Percentiles rank a stretch among this genome's conserved stretches.
These are phyloP conservation scores for Eleutherodactylus coqui DNA, from an alignment of 2,797 vertebrate species.

Conservation along the genomic window DNA sequence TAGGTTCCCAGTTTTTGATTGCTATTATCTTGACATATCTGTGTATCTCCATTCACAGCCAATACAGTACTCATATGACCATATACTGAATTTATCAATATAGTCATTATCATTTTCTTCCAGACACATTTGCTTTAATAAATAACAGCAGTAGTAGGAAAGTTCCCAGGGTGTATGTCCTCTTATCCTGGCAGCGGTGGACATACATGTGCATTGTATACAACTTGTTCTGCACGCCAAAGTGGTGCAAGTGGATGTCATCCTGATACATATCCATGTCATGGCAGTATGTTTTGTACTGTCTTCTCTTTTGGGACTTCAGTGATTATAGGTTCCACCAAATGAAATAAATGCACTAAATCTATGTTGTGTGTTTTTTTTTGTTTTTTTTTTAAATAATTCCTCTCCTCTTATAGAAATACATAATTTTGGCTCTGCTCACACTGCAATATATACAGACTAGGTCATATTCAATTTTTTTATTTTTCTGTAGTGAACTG, in stretches of 20 bases:
- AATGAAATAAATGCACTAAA: constrained; percentile 51
- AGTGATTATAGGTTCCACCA: constrained; percentile 36
- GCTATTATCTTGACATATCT: constrained; percentile 19
- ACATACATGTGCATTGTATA: neutral
- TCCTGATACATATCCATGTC: constrained; percentile 23
- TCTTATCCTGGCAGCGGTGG: neutral
- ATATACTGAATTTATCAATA: constrained; percentile 35
- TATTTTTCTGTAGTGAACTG: no score
- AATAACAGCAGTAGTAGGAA: neutral
- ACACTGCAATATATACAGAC: no score
- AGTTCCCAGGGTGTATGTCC: constrained; percentile 15
- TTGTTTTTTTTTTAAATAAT: neutral
- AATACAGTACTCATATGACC: constrained; percentile 10
- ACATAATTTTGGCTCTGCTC: no score
- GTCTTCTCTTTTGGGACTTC: constrained; percentile 29
- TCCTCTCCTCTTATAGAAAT: no score
- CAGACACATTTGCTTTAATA: constrained; percentile 11
- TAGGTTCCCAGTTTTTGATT: constrained; percentile 39
- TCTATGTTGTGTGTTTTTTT: neutral
- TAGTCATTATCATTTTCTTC: constrained; percentile 15
- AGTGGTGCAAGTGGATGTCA: constrained; percentile 1
- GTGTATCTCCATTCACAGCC: neutral
- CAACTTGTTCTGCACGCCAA: constrained; percentile 1
- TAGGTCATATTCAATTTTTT: no score
- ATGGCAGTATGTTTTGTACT: constrained; percentile 20